These are phyloP conservation scores for Tethea ocularis DNA, from an alignment of 2,888 invertebrate genomes.

Conservation along the genomic window DNA sequence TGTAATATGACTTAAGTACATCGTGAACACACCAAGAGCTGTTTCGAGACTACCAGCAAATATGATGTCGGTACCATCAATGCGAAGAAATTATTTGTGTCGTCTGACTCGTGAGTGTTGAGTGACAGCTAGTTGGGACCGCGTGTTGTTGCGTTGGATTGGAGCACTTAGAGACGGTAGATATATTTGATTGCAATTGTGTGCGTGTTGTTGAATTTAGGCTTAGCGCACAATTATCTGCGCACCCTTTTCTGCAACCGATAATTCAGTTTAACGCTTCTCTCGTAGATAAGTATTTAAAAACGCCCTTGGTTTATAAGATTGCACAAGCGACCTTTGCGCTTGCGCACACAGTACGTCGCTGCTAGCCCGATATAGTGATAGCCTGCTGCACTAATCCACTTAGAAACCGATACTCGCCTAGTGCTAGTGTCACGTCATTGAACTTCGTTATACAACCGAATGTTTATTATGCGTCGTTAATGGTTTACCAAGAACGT, in stretches of 20 bases:
- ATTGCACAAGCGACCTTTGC: slow-evolving; percentile 62
- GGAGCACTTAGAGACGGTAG: background rate
- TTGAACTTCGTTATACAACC: slow-evolving; percentile 37
- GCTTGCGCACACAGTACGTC: slow-evolving; percentile 42
- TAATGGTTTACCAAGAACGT: slow-evolving; percentile 27
- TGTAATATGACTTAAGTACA: too few species aligned
- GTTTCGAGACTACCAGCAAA: background rate
- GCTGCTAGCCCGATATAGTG: slow-evolving; percentile 45
- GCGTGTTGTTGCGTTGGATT: slow-evolving; percentile 14
- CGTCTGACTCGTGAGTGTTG: slow-evolving; percentile 21
- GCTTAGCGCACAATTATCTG: background rate
- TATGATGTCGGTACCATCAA: background rate
- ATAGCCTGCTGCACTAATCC: slow-evolving; percentile 66
- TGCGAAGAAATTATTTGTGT: slow-evolving; percentile 6
- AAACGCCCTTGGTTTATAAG: slow-evolving; percentile 6
- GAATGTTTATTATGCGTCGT: slow-evolving; percentile 10
- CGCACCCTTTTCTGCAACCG: background rate
- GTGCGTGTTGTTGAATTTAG: background rate
- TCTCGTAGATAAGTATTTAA: too few species aligned
- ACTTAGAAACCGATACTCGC: slow-evolving; percentile 51
- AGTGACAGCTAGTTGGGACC: slow-evolving; percentile 44
- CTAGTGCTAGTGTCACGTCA: slow-evolving; percentile 43
- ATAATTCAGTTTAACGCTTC: too few species aligned
- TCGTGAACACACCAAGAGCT: too few species aligned
- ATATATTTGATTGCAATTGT: background rate